Percentiles rank a stretch among this genome's conserved stretches.
Evolutionary conservation across 2,113 vertebrate species (phyloP).

Genomic region (Oreochromis spilurus): DNA sequence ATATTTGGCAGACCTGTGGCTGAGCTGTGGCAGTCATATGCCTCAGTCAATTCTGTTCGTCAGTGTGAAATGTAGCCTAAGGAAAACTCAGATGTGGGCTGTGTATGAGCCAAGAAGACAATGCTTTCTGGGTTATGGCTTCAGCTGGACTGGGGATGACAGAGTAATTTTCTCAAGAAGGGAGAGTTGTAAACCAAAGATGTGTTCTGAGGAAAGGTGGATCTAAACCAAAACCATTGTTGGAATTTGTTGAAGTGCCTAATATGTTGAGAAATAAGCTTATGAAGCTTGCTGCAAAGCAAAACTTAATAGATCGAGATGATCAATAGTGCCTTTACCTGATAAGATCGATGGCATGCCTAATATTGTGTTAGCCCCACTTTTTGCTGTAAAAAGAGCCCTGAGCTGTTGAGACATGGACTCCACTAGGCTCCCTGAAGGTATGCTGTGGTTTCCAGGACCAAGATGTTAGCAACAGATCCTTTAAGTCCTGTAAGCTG

Average conservation of each 20-base stretch:
- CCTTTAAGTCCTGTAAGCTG: neutral
- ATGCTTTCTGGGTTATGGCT: neutral
- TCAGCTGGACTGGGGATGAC: neutral
- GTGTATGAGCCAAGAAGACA: neutral
- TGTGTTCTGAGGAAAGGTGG: neutral
- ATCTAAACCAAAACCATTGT: neutral
- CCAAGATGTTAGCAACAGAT: neutral
- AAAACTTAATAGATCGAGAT: neutral
- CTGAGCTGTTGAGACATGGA: neutral
- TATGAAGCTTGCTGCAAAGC: neutral
- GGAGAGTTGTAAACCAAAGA: neutral
- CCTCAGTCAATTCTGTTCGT: neutral
- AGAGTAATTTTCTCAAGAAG: neutral
- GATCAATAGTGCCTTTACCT: neutral
- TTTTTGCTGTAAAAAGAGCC: neutral
- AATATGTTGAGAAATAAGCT: neutral
- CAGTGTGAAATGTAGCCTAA: neutral
- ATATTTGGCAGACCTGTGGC: neutral
- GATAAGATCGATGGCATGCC: neutral
- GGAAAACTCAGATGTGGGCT: neutral
- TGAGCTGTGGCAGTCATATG: neutral
- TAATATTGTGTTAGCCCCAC: neutral
- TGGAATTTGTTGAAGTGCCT: neutral
- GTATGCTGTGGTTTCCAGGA: neutral
- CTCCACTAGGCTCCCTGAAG: neutral